Percentiles rank a stretch among this genome's conserved stretches.
phyloP scores from a whole-genome alignment of 2,113 vertebrate genomes.

The Regulus satrapa region DNA sequence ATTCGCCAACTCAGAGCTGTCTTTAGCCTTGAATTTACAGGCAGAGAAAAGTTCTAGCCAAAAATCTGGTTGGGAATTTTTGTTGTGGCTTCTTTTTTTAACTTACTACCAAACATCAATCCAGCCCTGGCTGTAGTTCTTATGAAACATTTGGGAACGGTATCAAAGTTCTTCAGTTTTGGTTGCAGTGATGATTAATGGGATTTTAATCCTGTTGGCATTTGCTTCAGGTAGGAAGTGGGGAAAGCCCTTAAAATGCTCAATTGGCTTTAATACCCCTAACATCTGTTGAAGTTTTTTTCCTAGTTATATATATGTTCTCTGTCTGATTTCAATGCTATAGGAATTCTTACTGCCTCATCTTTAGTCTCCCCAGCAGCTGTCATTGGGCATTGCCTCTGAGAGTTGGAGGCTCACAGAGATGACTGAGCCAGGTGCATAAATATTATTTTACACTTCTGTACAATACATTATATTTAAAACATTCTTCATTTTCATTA shows the following conservation, averaged over 20 bases:
- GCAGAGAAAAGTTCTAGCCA: not conserved
- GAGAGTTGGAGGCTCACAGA: constrained; percentile 21
- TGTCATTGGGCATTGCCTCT: constrained; percentile 41
- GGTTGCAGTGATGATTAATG: not conserved
- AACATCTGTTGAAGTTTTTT: constrained; percentile 55
- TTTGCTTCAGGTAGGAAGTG: constrained; percentile 42
- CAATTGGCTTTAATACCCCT: not conserved
- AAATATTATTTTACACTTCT: constrained; percentile 48
- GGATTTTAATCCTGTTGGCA: constrained; percentile 50
- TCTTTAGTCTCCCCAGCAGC: constrained; percentile 32
- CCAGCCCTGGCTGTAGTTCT: not conserved
- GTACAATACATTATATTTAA: constrained; percentile 19
- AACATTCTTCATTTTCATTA: constrained; percentile 5
- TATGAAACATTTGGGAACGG: not conserved
- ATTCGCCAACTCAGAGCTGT: not conserved
- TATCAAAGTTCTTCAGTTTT: not conserved
- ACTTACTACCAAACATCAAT: not conserved
- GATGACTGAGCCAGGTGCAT: constrained; percentile 19
- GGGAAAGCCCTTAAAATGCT: constrained; percentile 31
- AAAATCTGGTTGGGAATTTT: not conserved
- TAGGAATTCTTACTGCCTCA: constrained; percentile 22
- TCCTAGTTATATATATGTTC: constrained; percentile 24
- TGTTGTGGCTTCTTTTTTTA: not conserved
- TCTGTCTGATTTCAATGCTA: constrained; percentile 22
- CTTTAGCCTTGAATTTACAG: not conserved